Evolutionary conservation across 2,888 invertebrate species (phyloP).

Genomic region (Peribatodes rhomboidaria): DNA sequence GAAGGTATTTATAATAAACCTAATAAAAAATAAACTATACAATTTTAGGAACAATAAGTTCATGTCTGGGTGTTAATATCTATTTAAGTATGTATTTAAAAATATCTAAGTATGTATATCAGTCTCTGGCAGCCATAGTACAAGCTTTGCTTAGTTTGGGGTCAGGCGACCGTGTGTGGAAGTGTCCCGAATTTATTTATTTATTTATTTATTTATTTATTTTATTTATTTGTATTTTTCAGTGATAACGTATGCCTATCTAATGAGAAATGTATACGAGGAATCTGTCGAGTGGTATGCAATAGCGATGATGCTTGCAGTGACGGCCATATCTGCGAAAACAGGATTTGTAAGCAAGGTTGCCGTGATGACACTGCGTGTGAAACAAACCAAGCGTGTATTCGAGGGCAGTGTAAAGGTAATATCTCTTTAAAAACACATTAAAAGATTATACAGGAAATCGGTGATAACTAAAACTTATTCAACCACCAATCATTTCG

Average conservation of each 20-base stretch:
- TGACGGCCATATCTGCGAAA: constrained; percentile 94
- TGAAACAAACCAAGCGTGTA: constrained; percentile 91
- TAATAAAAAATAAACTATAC: neutral
- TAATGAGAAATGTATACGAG: constrained; percentile 94
- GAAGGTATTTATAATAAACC: constrained; percentile 82
- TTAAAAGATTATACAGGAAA: neutral
- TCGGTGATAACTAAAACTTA: too few relatives aligned
- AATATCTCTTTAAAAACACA: constrained; percentile 41
- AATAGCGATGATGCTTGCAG: constrained; percentile 94
- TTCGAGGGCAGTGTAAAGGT: constrained; percentile 94
- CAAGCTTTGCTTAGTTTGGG: too few relatives aligned
- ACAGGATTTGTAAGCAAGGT: constrained; percentile 94
- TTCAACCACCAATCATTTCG: too few relatives aligned
- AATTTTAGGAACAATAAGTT: neutral
- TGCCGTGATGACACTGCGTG: constrained; percentile 95
- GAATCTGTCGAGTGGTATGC: constrained; percentile 94
- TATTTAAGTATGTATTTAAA: too few relatives aligned
- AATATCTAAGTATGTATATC: too few relatives aligned
- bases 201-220: too few relatives aligned
- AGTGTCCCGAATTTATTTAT: too few relatives aligned
- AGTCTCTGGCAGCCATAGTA: too few relatives aligned
- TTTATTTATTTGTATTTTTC: constrained; percentile 61
- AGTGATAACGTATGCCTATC: constrained; percentile 93
- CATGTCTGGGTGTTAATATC: too few relatives aligned
- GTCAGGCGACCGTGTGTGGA: too few relatives aligned